Percentiles rank a stretch among this genome's conserved stretches.
These are phyloP conservation scores for Chrysolina americana DNA, from an alignment of 2,888 invertebrate genomes.

Conservation along the genomic window DNA sequence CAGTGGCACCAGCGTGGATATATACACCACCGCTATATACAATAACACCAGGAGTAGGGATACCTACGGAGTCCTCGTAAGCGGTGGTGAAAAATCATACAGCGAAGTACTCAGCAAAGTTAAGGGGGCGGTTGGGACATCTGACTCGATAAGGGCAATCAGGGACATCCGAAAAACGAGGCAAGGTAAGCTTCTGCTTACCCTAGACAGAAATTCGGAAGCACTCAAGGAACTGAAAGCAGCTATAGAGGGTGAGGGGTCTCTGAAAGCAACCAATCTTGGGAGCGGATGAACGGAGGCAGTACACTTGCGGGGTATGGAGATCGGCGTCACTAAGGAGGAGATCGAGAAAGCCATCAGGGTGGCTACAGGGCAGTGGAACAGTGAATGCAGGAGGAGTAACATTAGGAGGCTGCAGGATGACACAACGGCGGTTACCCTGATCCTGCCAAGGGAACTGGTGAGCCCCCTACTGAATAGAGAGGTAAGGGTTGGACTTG, in stretches of 20 bases:
- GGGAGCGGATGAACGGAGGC: neutral
- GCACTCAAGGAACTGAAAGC: neutral
- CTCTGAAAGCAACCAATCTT: neutral
- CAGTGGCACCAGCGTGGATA: too few species aligned
- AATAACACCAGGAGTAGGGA: too few species aligned
- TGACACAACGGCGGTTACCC: neutral
- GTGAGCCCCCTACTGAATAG: neutral
- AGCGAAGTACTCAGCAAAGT: too few species aligned
- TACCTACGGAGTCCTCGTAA: too few species aligned
- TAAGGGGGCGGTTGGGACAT: too few species aligned
- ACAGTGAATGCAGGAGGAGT: neutral
- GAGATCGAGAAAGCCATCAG: neutral
- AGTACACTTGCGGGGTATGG: slow-evolving; percentile 6
- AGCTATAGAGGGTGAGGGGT: neutral
- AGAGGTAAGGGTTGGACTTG: neutral
- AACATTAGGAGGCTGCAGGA: neutral
- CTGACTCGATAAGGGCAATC: too few species aligned
- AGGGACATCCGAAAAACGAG: too few species aligned
- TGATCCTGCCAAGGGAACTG: neutral
- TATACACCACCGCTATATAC: too few species aligned
- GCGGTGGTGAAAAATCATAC: too few species aligned
- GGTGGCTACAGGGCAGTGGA: neutral
- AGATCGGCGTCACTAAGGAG: neutral
- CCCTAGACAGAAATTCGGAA: neutral
- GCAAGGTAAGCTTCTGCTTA: slow-evolving; percentile 10